Percentiles rank a stretch among this genome's conserved stretches.
These are phyloP conservation scores for Vimba vimba DNA, from an alignment of 2,113 vertebrate species.

Conservation along the genomic window DNA sequence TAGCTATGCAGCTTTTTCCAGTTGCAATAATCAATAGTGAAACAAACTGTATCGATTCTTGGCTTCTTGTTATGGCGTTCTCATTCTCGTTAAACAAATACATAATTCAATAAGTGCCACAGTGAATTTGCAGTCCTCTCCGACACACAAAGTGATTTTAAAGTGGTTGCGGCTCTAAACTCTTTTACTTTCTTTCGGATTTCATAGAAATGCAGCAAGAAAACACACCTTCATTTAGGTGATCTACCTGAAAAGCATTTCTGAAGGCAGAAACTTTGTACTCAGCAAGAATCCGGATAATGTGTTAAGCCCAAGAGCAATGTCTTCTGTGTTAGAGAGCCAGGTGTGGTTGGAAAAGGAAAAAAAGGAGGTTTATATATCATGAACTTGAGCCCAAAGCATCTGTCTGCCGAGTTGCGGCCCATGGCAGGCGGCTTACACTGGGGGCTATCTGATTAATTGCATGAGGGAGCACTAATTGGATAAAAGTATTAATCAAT, in stretches of 20 bases:
- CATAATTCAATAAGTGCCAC: slow-evolving; percentile 1
- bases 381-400: slow-evolving; percentile 60
- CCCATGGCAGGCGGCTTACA: slow-evolving; percentile 65
- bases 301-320: slow-evolving; percentile 54
- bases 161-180: not conserved
- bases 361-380: slow-evolving; percentile 63
- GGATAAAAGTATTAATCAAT: slow-evolving; percentile 81
- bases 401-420: slow-evolving; percentile 66
- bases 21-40: slow-evolving; percentile 10
- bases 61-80: not conserved
- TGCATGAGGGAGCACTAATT: slow-evolving; percentile 81
- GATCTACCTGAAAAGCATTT: slow-evolving; percentile 51
- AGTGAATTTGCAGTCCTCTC: not conserved
- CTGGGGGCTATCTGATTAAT: slow-evolving; percentile 74
- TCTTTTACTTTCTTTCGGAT: slow-evolving; percentile 9
- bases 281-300: slow-evolving; percentile 65
- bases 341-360: slow-evolving; percentile 59
- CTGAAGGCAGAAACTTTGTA: slow-evolving; percentile 47
- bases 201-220: not conserved
- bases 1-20: not conserved
- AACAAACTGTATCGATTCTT: not conserved
- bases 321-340: slow-evolving; percentile 55
- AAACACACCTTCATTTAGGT: slow-evolving; percentile 33
- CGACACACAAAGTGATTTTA: not conserved
- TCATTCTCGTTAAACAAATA: slow-evolving; percentile 6